phyloP scores from a whole-genome alignment of 2,113 vertebrate species.

The Channa argus region DNA sequence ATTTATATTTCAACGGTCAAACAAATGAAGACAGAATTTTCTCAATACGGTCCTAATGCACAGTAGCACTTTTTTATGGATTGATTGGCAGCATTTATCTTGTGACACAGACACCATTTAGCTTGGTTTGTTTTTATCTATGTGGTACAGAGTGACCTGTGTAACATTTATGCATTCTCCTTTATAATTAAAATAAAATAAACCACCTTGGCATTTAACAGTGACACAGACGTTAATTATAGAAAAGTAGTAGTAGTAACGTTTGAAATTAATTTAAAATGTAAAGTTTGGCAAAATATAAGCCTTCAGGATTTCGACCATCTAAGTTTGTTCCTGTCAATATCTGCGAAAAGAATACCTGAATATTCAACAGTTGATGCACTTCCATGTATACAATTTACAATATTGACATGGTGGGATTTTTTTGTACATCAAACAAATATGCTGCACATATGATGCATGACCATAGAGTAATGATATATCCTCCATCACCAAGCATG shows the following conservation, averaged over 20 bases:
- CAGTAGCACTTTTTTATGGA: constrained; percentile 75
- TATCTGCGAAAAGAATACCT: constrained; percentile 15
- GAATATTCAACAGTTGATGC: background rate
- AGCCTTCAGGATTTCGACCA: background rate
- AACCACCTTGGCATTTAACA: background rate
- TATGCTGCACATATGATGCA: constrained; percentile 61
- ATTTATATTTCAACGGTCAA: constrained; percentile 78
- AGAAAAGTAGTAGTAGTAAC: too few relatives aligned
- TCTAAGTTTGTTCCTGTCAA: background rate
- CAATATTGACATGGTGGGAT: constrained; percentile 37
- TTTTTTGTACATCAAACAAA: constrained; percentile 52
- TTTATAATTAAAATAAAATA: background rate
- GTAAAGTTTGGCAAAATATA: background rate
- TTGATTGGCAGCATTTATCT: constrained; percentile 67
- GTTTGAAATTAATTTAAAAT: too few relatives aligned
- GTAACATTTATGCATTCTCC: constrained; percentile 20
- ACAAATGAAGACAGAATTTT: constrained; percentile 82
- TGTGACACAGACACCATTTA: constrained; percentile 44
- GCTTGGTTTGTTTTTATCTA: constrained; percentile 41
- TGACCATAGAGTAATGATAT: constrained; percentile 50
- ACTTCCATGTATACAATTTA: constrained; percentile 38
- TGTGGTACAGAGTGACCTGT: background rate
- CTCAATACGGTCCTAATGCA: constrained; percentile 75
- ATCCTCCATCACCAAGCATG: constrained; percentile 55
- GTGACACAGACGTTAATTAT: background rate